Base-by-base conservation (phyloP, 2,888 invertebrate genomes). In the Agonopterix heracliana region DNA sequence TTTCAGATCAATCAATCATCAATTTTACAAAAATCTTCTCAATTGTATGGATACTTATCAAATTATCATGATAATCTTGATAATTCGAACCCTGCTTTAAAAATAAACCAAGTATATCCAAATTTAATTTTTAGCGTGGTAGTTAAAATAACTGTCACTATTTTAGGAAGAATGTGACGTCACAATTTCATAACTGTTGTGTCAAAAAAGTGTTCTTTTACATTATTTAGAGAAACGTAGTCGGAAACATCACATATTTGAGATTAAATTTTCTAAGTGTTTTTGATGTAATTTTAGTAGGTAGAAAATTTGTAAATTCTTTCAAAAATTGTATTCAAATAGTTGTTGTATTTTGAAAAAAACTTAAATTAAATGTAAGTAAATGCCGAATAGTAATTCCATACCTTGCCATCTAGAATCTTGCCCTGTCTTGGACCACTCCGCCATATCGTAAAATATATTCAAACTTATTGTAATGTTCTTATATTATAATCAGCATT, bases 391-490 rank as follows among this genome's bases (percentile, higher is more conserved):
- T 26, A 26, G 26, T 26, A 7, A 26, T 26, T 26, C 26, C 38
- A 38, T n/a, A n/a, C 38, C 63, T 68, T 66, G 63, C 66, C 67
- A 61, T 52, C 54, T 59, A 51, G 50, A 45, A 58, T 71, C 71
- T 74, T 70, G 74, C 72, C 71, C 64, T 62, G 47, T 60, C 52
- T 60, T 52, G 66, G 69, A 67, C 65, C 65, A 68, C 59, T 57
- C 51, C 50, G 59, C 55, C 60, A 60, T 59, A 62, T 57, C 55
- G 46, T 53, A 46, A 46, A 45, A 44, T 45, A 34, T 38, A n/a
- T 36, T 36, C 47, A 45, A 34, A 41, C 7, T 11, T 34, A 38
- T 26, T 9, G 10, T 41, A 12, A 46, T 26, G 26, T 26, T 26
- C 5, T 26, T 26, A 26, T 26, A 45, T n/a, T 44, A 49, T 48